Base-by-base conservation (phyloP, 2,888 invertebrate species). In the Tortrix viridana region DNA sequence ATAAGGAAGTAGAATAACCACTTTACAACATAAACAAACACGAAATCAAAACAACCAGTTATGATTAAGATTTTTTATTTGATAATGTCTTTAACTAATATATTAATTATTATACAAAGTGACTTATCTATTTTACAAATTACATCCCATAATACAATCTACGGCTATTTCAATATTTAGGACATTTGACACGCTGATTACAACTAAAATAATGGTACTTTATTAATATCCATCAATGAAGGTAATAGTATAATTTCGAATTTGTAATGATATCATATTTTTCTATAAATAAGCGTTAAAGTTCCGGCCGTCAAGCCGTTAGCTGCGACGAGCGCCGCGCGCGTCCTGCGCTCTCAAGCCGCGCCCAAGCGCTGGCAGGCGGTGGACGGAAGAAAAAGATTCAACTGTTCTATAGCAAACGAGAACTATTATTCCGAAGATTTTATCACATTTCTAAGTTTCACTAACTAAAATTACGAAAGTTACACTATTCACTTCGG, bases 1-100 rank as follows among this genome's bases (percentile, higher is more conserved):
- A n/a, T n/a, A n/a, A n/a, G n/a, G n/a, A n/a, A n/a, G n/a, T n/a
- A n/a, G n/a, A n/a, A n/a, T n/a, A n/a, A n/a, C n/a, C 2, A 22
- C 22, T 22, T 2, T 22, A 4, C 22, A 22, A 2, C 2, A 9
- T 6, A 32, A 32, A 32, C 9, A 32, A 32, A 7, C 7, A 26
- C 7, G 1, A 19, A 50, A 19, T 1, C 3, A 52, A 52, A 38
- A 19, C 20, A n/a, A 69, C 67, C 66, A 69, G 73, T 78, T 77
- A 79, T 71, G 81, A 82, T 63, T 63, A 63, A 63, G 63, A 81
- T 82, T 82, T 80, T 89, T 88, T 87, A 88, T 89, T 88, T 88
- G 76, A 85, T 85, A 84, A 86, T 91, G 89, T 91, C 89, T 91
- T 91, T 86, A 86, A 87, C 82, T 87, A 86, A 77, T 81, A 82